phyloP scores from a whole-genome alignment of 1,140 invertebrate species.

The Trialeurodes vaporariorum region DNA sequence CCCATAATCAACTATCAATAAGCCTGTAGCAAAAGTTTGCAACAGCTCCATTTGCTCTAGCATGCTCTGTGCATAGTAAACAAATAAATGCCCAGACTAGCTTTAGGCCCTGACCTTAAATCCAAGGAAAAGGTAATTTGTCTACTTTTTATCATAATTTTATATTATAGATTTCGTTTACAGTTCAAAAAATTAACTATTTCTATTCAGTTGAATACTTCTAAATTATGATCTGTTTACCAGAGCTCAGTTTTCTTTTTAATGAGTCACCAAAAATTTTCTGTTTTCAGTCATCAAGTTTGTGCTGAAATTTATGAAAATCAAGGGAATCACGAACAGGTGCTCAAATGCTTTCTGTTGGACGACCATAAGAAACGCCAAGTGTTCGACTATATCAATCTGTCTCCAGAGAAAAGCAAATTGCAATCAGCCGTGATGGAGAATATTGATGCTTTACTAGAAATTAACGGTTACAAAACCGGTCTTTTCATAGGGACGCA shows the following conservation, averaged over 20 bases:
- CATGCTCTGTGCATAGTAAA: too few relatives aligned
- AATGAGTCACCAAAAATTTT: too few relatives aligned
- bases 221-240: too few relatives aligned
- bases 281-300: conserved; percentile 44
- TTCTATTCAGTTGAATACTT: too few relatives aligned
- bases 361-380: conserved; percentile 40
- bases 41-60: too few relatives aligned
- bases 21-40: too few relatives aligned
- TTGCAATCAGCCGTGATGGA: conserved; percentile 17
- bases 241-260: too few relatives aligned
- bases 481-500: conserved; percentile 21
- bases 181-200: too few relatives aligned
- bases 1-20: too few relatives aligned
- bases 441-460: conserved; percentile 21
- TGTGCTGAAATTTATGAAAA: conserved; percentile 49
- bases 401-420: conserved; percentile 18
- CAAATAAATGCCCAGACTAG: too few relatives aligned
- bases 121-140: conserved; percentile 32
- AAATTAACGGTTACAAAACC: conserved; percentile 22
- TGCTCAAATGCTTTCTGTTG: conserved; percentile 44
- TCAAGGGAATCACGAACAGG: conserved; percentile 41
- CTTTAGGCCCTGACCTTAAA: too few relatives aligned
- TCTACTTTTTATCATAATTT: conserved; percentile 51
- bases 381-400: conserved; percentile 29
- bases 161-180: conserved; percentile 1